Percentiles rank a stretch among this genome's conserved stretches.
phyloP scores from a whole-genome alignment of 2,888 invertebrate species.

The Desoria tigrina region DNA sequence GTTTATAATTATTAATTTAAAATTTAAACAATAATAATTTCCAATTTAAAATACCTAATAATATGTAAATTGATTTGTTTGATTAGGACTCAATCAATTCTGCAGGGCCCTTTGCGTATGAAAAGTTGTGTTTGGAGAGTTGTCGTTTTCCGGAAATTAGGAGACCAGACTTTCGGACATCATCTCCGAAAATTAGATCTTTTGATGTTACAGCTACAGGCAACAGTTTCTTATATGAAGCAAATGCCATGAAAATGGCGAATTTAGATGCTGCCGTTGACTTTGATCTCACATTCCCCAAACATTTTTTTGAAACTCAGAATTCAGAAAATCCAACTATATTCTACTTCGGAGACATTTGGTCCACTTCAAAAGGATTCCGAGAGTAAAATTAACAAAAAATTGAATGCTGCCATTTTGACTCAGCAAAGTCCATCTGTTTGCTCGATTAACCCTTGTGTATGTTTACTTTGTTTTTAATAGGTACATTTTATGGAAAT shows the following conservation, averaged over 20 bases:
- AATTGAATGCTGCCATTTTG: no score
- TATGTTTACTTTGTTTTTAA: not conserved
- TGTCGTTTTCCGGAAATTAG: not conserved
- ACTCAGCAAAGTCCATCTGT: not conserved
- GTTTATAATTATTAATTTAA: no score
- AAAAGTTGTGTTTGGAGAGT: not conserved
- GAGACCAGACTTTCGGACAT: no score
- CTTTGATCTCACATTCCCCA: slow-evolving; percentile 7
- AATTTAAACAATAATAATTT: no score
- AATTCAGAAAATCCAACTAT: not conserved
- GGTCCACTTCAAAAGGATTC: slow-evolving; percentile 11
- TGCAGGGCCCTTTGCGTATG: not conserved
- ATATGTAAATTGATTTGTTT: no score
- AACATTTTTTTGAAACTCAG: not conserved
- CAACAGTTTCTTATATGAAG: not conserved
- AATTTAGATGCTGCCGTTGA: slow-evolving; percentile 4
- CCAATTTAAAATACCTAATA: no score
- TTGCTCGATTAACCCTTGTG: not conserved
- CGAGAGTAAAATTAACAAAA: slow-evolving; percentile 13
- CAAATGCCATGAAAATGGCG: slow-evolving; percentile 3
- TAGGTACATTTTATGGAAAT: slow-evolving; percentile 13
- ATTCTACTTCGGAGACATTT: slow-evolving; percentile 19
- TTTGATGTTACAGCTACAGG: no score
- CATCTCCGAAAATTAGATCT: no score
- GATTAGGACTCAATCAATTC: not conserved